Base-by-base conservation (phyloP, 2,797 vertebrate species). In the Myotis vivesi region DNA sequence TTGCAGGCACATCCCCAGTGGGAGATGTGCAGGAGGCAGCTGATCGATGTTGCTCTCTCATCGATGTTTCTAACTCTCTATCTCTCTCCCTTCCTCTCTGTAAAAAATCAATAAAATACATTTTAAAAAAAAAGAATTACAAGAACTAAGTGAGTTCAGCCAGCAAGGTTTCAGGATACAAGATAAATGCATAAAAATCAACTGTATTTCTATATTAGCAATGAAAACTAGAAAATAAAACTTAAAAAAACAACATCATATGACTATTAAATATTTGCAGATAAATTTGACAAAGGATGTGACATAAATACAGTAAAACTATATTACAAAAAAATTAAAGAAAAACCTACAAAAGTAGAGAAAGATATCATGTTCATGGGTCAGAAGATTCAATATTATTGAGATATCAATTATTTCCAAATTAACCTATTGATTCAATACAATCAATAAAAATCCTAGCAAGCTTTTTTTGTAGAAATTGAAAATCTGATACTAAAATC, bases 221-320 rank as follows among this genome's bases (percentile, higher is more conserved):
- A 59, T 73, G 51, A 87, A 91, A 92, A 22, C 12, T 73, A 11
- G 6, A 75, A 96, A 94, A 75, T 85, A 69, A 89, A 92, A 83
- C 38, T 41, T 46, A 28, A 49, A 62, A 66, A 16, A 73, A 57
- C 25, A 73, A 33, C 3, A 59, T 1, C 7, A 72, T 79, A 46
- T 57, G 64, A 80, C 62, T 59, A 75, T 69, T 62, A 81, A 85
- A 51, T 85, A 73, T 92, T 87, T 93, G 64, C 4, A 38, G 25
- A n/a, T n/a, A 85, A 64, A 90, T 33, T 30, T 73, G 46, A 79
- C 75, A 44, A 94, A 66, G 15, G 30, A 80, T 38, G 10, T 89
- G 38, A 71, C 7, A 86, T 57, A 68, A 44, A 25, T 51, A 51
- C 30, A 55, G 38, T 57, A 68, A 95, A 92, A 89, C 41, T 57